phyloP scores from a whole-genome alignment of 1,140 invertebrate species.

The Odontomachus brunneus region DNA sequence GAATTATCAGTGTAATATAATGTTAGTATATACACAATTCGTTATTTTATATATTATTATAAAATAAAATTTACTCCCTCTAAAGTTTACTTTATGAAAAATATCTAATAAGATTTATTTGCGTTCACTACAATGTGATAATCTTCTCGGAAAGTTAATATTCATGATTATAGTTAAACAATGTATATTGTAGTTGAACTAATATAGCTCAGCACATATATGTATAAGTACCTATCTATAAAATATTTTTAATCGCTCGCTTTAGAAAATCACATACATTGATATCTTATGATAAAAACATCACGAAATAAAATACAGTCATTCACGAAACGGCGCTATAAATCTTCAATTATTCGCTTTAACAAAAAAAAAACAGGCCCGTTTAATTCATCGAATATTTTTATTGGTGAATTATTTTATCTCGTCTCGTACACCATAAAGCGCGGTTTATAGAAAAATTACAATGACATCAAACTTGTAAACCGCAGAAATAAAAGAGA shows the following conservation, averaged over 20 bases:
- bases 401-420: slow-evolving; percentile 64
- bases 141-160: slow-evolving; percentile 1
- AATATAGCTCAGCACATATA: no score
- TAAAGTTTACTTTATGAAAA: slow-evolving; percentile 25
- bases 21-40: no score
- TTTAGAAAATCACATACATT: slow-evolving; percentile 16
- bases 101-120: slow-evolving; percentile 47
- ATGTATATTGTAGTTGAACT: neutral
- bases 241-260: slow-evolving; percentile 17
- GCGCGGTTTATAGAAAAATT: slow-evolving; percentile 70
- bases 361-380: slow-evolving; percentile 47
- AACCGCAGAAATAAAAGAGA: slow-evolving; percentile 48
- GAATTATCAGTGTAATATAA: no score
- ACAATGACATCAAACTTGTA: slow-evolving; percentile 61
- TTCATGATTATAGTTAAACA: slow-evolving; percentile 8
- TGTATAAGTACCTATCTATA: neutral
- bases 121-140: slow-evolving; percentile 25
- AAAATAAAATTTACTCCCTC: slow-evolving; percentile 28
- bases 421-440: slow-evolving; percentile 63
- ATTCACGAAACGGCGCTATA: slow-evolving; percentile 11
- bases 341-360: slow-evolving; percentile 12
- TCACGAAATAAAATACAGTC: slow-evolving; percentile 45
- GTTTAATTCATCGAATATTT: slow-evolving; percentile 55
- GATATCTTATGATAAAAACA: neutral
- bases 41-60: slow-evolving; percentile 5